Percentiles rank a stretch among this genome's conserved stretches.
phyloP scores from a whole-genome alignment of 2,888 invertebrate species.

The Amphipyra tragopoginis region DNA sequence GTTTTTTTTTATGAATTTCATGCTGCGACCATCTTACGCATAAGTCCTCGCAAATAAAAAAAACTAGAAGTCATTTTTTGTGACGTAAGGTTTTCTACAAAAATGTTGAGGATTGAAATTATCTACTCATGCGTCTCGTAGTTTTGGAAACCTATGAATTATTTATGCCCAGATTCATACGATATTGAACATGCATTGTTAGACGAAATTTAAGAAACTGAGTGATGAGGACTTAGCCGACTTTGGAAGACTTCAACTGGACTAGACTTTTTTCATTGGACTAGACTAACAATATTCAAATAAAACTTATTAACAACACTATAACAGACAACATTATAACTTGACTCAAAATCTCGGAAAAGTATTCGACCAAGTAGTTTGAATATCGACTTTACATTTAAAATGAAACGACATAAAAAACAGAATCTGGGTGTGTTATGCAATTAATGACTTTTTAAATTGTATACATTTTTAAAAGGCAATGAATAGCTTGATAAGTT shows the following conservation, averaged over 20 bases:
- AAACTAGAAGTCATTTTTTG: slow-evolving; percentile 33
- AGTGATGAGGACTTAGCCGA: slow-evolving; percentile 22
- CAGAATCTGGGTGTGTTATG: slow-evolving; percentile 49
- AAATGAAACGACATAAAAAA: slow-evolving; percentile 3
- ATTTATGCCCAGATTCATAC: slow-evolving; percentile 48
- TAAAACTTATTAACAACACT: slow-evolving; percentile 4
- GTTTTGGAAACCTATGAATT: slow-evolving; percentile 11
- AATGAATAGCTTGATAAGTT: slow-evolving; percentile 53
- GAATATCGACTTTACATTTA: slow-evolving; percentile 34
- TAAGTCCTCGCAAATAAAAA: slow-evolving; percentile 31
- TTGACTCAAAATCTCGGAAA: slow-evolving; percentile 35
- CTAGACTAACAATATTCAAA: slow-evolving; percentile 14
- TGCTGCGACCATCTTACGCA: slow-evolving; percentile 21
- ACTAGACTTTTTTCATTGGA: slow-evolving; percentile 14
- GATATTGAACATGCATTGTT: slow-evolving; percentile 11
- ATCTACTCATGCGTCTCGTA: slow-evolving; percentile 21
- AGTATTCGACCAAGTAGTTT: slow-evolving; percentile 23
- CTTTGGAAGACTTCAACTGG: slow-evolving; percentile 22
- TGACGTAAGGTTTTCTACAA: slow-evolving; percentile 23
- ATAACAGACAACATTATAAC: slow-evolving; percentile 19
- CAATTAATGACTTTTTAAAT: slow-evolving; percentile 30
- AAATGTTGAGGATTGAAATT: slow-evolving; percentile 27
- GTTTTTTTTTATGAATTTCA: slow-evolving; percentile 26
- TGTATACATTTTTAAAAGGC: slow-evolving; percentile 45
- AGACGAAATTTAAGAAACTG: slow-evolving; percentile 10